Conservation (phyloP, 2,113 vertebrate genomes). For the Nibea coibor region DNA sequence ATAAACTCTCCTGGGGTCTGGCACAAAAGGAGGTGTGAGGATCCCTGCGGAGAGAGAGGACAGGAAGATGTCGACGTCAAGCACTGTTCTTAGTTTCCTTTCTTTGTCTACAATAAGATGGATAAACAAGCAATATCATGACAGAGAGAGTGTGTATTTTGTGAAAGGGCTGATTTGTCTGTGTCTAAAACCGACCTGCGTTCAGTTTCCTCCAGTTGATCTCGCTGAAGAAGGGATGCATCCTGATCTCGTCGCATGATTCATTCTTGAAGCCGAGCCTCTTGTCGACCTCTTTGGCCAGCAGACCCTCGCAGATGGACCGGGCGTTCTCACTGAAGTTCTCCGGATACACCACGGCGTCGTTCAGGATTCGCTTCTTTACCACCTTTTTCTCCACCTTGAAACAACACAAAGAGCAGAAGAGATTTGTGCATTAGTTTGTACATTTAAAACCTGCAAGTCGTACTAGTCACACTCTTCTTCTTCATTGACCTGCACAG, state of each 20-base stretch:
- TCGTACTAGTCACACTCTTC: background rate
- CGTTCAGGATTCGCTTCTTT: constrained; percentile 86
- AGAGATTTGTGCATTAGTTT: background rate
- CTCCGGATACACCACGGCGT: constrained; percentile 80
- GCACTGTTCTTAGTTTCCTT: background rate
- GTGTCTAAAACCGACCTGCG: constrained; percentile 76
- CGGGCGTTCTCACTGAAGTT: constrained; percentile 83
- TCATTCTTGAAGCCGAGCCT: constrained; percentile 86
- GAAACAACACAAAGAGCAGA: background rate
- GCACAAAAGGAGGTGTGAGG: constrained; percentile 87
- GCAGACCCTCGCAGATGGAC: constrained; percentile 85
- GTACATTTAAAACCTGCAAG: background rate
- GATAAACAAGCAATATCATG: background rate
- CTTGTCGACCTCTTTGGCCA: constrained; percentile 85
- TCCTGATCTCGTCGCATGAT: constrained; percentile 82
- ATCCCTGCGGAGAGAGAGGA: constrained; percentile 76
- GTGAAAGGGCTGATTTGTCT: too few species aligned
- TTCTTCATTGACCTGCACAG: background rate
- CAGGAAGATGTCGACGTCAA: background rate
- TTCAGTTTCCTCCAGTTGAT: constrained; percentile 89
- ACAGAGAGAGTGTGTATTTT: too few species aligned
- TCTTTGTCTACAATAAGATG: background rate
- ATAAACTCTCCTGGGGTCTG: constrained; percentile 90
- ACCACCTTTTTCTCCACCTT: constrained; percentile 88
- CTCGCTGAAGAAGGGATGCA: constrained; percentile 81